Base-by-base conservation (phyloP, 1,140 invertebrate genomes). In the Drosophila sproati region DNA sequence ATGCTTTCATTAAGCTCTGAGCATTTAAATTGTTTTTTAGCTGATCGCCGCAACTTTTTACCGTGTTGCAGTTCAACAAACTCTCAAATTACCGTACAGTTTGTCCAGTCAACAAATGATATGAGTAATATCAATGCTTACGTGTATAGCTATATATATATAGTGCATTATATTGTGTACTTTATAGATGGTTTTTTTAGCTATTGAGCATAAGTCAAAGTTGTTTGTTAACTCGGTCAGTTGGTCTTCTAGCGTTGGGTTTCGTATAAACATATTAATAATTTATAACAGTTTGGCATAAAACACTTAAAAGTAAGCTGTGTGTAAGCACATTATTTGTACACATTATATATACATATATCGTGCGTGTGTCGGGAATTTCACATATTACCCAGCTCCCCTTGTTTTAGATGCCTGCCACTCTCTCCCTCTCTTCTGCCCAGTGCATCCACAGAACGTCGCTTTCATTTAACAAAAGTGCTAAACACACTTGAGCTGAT, bases 61-160 rank as follows among this genome's bases (percentile, higher is more conserved):
- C 45, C 54, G 31, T 72, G 45, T 63, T 56, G 60, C 78, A 82
- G 82, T 88, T 87, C 82, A 87, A 88, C 76, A 88, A 87, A 87
- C 83, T 47, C 76, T 88, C 83, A 63, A 64, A 80, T 86, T 86
- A 60, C 81, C 37, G 12, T 34, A 57, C 57, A 68, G 6, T 74
- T 67, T 70, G 34, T 10, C 10, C 37, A 55, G 29, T 67, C 56
- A 77, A 69, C 73, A 35, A 5, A 66, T 50, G 39, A 34, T 50
- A 10, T 12, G 39, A 41, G 4, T 20, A 0, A 20, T 20, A 20
- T 20, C 57, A 54, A 43, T 29, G 32, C 48, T 10, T 5, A 35
- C 10, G 32, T 56, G 62, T 45, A 54, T 54, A 47, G 34, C 20
- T n/a, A 41, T n/a, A 31, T 31, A 37, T 43, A 12, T 43, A 7